These are phyloP conservation scores for Dryobota labecula DNA, from an alignment of 2,888 invertebrate species.

Conservation along the genomic window DNA sequence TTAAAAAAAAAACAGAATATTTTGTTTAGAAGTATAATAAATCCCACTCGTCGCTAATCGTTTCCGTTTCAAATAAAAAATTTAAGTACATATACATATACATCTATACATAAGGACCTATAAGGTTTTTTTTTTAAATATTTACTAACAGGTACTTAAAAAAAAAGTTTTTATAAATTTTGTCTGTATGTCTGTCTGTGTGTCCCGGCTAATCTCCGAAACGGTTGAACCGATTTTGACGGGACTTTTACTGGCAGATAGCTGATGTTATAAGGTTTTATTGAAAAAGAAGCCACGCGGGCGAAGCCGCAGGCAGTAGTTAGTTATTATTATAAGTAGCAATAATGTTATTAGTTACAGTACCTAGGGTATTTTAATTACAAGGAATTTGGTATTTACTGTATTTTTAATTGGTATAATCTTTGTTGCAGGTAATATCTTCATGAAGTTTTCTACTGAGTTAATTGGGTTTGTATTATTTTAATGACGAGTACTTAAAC, in stretches of 20 bases:
- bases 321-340: neutral
- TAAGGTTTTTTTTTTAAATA: too few species aligned
- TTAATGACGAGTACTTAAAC: slow-evolving; percentile 12
- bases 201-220: too few species aligned
- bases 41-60: slow-evolving; percentile 29
- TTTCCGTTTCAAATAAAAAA: slow-evolving; percentile 34
- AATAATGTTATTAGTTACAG: slow-evolving; percentile 16
- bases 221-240: too few species aligned
- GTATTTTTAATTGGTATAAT: slow-evolving; percentile 50
- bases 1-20: slow-evolving; percentile 16
- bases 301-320: too few species aligned
- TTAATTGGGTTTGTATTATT: slow-evolving; percentile 55
- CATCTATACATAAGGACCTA: too few species aligned
- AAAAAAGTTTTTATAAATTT: too few species aligned
- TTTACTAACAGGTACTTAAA: too few species aligned
- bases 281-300: too few species aligned
- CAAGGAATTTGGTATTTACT: slow-evolving; percentile 20
- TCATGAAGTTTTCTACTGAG: slow-evolving; percentile 33
- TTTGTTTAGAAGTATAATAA: neutral
- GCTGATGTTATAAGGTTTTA: too few species aligned
- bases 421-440: slow-evolving; percentile 61
- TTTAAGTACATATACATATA: neutral
- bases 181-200: too few species aligned
- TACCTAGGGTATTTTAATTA: slow-evolving; percentile 13
- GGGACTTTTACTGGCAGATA: too few species aligned